A percentile compares a stretch with the other conserved stretches of the same genome.
Evolutionary conservation across 92 coral and sea anemone genomes (phyloP).

Genomic region (Umimayanthus chanpuru): DNA sequence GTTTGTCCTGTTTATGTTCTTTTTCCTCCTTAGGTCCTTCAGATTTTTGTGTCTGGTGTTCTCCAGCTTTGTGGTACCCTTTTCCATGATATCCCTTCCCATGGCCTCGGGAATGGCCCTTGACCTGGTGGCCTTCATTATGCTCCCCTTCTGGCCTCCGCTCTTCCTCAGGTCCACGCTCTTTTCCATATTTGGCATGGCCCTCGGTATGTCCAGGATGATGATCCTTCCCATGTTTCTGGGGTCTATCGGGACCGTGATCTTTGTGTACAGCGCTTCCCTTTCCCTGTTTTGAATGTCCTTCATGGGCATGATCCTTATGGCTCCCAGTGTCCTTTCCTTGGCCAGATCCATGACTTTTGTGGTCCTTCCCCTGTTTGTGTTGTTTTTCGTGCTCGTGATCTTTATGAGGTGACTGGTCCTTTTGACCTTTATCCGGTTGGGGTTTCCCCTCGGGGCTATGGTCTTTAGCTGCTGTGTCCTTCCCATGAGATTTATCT

Average conservation of each 20-base stretch:
- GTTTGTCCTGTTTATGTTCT: background rate
- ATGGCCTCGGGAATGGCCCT: constrained; percentile 31
- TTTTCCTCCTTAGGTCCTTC: constrained; percentile 27
- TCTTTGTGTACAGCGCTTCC: constrained; percentile 36
- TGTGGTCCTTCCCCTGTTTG: constrained; percentile 37
- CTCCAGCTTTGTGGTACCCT: constrained; percentile 32
- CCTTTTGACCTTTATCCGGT: constrained; percentile 38
- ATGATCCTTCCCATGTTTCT: constrained; percentile 26
- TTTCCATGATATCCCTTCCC: constrained; percentile 34
- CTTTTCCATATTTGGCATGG: constrained; percentile 28
- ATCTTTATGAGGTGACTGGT: constrained; percentile 32
- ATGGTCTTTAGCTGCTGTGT: background rate
- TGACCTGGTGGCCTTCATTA: constrained; percentile 22
- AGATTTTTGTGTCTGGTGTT: constrained; percentile 34
- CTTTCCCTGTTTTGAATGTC: constrained; percentile 25
- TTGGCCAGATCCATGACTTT: constrained; percentile 22
- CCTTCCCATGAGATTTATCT: constrained; percentile 45
- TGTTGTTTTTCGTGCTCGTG: constrained; percentile 15
- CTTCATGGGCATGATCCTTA: constrained; percentile 18
- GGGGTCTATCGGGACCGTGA: constrained; percentile 29
- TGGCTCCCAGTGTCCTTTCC: constrained; percentile 28
- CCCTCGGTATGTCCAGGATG: constrained; percentile 10
- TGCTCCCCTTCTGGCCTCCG: constrained; percentile 30
- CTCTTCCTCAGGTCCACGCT: constrained; percentile 9
- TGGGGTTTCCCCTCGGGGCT: constrained; percentile 2